phyloP scores from a whole-genome alignment of 30 jellyfish, hydroid and myxozoan species.

The Turritopsis dohrnii region DNA sequence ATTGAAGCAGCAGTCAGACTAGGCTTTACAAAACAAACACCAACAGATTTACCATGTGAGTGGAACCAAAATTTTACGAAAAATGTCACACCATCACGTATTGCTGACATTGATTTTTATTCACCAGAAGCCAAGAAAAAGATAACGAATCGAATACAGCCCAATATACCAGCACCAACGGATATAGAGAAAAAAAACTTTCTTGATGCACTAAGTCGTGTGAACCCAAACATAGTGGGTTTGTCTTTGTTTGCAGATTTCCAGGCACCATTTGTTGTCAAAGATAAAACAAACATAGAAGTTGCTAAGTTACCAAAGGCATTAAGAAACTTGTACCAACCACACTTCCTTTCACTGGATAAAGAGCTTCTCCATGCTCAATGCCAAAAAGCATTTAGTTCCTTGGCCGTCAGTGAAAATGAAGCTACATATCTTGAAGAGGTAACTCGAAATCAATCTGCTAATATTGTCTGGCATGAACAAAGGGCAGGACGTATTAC shows the following conservation, averaged over 20 bases:
- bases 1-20: conserved; percentile 26
- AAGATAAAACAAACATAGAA: neutral
- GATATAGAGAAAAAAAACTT: neutral
- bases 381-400: neutral
- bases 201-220: neutral
- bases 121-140: conserved; percentile 18
- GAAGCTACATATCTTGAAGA: conserved; percentile 22
- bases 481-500: conserved; percentile 31
- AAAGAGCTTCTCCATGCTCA: neutral
- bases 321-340: conserved; percentile 3
- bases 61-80: conserved; percentile 34
- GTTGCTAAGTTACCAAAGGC: conserved; percentile 9
- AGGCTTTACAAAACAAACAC: conserved; percentile 18
- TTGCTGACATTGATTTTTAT: conserved; percentile 5
- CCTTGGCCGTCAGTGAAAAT: neutral
- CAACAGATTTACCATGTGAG: conserved; percentile 27
- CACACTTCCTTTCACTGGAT: neutral
- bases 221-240: conserved; percentile 24
- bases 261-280: neutral
- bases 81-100: conserved; percentile 9
- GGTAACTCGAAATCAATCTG: conserved; percentile 23
- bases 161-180: neutral
- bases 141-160: neutral
- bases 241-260: conserved; percentile 9
- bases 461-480: conserved; percentile 24